Percentiles rank a stretch among this genome's conserved stretches.
Evolutionary conservation across 2,888 invertebrate species (phyloP).

Genomic region (Tipula helvola): DNA sequence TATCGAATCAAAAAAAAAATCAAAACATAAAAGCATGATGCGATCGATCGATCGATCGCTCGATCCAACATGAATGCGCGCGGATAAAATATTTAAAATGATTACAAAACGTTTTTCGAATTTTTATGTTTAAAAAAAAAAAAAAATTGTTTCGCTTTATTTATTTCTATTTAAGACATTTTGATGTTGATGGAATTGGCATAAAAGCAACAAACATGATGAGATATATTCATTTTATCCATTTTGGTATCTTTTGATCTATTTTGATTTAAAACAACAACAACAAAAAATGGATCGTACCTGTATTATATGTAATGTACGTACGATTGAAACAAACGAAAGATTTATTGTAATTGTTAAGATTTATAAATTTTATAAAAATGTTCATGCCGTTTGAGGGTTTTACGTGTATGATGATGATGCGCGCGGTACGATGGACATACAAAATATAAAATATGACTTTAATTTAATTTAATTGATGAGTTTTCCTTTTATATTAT

Average conservation of each 20-base stretch:
- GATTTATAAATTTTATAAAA: neutral
- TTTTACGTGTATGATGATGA: neutral
- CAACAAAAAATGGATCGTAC: neutral
- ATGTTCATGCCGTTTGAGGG: neutral
- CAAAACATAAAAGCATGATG: neutral
- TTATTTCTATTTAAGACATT: neutral
- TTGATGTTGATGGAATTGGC: neutral
- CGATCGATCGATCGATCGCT: neutral
- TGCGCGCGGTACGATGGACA: neutral
- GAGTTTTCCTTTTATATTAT: neutral
- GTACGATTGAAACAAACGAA: neutral
- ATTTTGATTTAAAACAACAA: neutral
- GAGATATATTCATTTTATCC: neutral
- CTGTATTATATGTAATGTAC: no score
- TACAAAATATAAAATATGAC: neutral
- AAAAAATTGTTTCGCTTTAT: neutral
- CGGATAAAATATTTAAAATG: neutral
- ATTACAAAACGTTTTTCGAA: neutral
- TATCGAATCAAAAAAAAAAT: neutral
- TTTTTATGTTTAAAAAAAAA: neutral
- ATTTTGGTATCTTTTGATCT: neutral
- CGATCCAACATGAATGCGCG: neutral
- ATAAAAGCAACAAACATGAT: neutral
- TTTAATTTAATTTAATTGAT: neutral
- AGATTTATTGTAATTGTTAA: neutral